Evolutionary conservation across 2,113 vertebrate genomes (phyloP), one percentile per base, ranked within the genome.

Genomic region (Eolophus roseicapilla): DNA sequence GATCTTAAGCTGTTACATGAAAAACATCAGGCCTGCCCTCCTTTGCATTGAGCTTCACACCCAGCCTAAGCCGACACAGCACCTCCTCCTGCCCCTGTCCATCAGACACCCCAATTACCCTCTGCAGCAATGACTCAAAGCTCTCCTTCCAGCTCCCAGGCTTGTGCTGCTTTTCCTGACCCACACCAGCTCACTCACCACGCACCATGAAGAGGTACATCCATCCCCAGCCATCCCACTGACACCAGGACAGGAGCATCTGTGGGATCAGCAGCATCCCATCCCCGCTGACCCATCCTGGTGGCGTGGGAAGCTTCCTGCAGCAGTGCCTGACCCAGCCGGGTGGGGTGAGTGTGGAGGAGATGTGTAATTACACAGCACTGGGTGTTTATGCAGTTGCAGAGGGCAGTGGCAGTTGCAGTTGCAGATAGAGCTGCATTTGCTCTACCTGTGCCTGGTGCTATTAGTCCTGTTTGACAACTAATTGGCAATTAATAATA

Each of bases 151-250:
- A 21, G 20, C 76, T 6, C 57, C 10, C 1, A 3, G 10, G 13
- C 29, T 10, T 9, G 10, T 13, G 44, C 57, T 53, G 85, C 70
- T 71, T 62, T 63, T 75, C 53, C 21, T 7, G 3, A 28, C 41
- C 41, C n/a, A 6, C 70, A 27, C 24, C 24, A 31, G 31, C 70
- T 63, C n/a, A 6, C 76, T 35, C 9, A 1, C 46, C 1, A 7
- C 17, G 2, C 0, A 0, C 3, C 15, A 10, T 0, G 35, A 33
- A 25, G 69, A 7, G 52, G 7, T 8, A 4, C 29, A 1, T 17
- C 27, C 78, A 47, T 37, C 37, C 44, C 12, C 8, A 2, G 44
- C 12, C 63, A 39, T 9, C 16, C 80, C 46, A 37, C 1, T 1
- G 6, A 7, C 46, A 11, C 25, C 3, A 9, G 52, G 39, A 28